phyloP scores from a whole-genome alignment of 2,888 invertebrate genomes.

The Dione juno region DNA sequence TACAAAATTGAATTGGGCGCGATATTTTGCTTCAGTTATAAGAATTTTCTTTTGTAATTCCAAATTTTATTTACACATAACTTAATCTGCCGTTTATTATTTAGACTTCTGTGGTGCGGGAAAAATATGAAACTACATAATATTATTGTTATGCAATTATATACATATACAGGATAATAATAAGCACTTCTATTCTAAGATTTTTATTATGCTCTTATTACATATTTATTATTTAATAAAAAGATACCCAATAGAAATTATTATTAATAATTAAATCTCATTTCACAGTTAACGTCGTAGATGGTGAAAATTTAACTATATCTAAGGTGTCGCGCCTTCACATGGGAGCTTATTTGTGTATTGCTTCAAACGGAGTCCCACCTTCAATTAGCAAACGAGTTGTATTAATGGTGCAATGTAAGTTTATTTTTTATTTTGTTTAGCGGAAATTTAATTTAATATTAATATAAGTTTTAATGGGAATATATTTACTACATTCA shows the following conservation, averaged over 20 bases:
- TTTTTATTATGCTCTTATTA: too few relatives aligned
- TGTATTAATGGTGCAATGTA: slow-evolving; percentile 92
- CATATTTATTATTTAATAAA: background rate
- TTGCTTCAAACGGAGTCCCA: slow-evolving; percentile 96
- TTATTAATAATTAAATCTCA: background rate
- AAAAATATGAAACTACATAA: too few relatives aligned
- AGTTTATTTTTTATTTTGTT: slow-evolving; percentile 70
- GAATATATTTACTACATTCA: background rate
- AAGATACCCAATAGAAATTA: background rate
- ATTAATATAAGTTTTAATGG: background rate
- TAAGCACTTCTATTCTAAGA: too few relatives aligned
- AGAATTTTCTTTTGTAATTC: slow-evolving; percentile 15
- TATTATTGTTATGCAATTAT: too few relatives aligned
- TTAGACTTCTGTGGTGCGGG: background rate
- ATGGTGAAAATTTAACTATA: slow-evolving; percentile 93
- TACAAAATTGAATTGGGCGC: slow-evolving; percentile 58
- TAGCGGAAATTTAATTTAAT: background rate
- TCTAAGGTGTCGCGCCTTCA: slow-evolving; percentile 95
- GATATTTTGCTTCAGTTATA: slow-evolving; percentile 39
- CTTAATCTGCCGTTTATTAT: background rate
- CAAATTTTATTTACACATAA: slow-evolving; percentile 19
- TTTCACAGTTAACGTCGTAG: slow-evolving; percentile 90
- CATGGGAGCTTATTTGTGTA: slow-evolving; percentile 96
- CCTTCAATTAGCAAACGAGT: slow-evolving; percentile 95
- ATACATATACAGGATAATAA: too few relatives aligned